Percentiles rank a stretch among this genome's conserved stretches.
Evolutionary conservation across 35 echinoderm and acorn worm genomes (phyloP).

Genomic region (Chiridota heheva): DNA sequence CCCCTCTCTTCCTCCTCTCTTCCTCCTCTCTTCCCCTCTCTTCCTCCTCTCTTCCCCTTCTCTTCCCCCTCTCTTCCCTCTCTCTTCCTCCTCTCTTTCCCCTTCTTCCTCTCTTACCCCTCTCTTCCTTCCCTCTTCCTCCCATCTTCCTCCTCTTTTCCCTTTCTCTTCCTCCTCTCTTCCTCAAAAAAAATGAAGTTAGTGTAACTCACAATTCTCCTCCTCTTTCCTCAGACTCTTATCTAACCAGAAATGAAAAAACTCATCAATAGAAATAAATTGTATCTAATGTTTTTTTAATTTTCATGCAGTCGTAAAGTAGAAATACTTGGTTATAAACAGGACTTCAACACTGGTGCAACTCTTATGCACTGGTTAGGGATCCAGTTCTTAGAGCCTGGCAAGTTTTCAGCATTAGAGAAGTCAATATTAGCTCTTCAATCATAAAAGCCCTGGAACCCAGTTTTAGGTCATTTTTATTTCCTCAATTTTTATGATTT

Average conservation of each 20-base stretch:
- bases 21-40: too few species aligned
- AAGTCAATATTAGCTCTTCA: constrained; percentile 53
- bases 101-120: constrained; percentile 2
- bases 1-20: too few species aligned
- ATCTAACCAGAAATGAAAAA: too few species aligned
- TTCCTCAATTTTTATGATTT: too few species aligned
- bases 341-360: constrained; percentile 66
- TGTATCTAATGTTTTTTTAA: neutral
- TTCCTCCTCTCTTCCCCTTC: too few species aligned
- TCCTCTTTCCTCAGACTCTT: too few species aligned
- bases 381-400: constrained; percentile 57
- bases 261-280: neutral
- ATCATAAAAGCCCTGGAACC: constrained; percentile 58
- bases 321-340: constrained; percentile 66
- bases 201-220: neutral
- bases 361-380: constrained; percentile 53
- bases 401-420: constrained; percentile 68
- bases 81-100: constrained; percentile 8
- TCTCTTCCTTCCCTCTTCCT: constrained; percentile 9
- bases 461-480: too few species aligned
- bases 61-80: too few species aligned
- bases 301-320: constrained; percentile 57
- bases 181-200: neutral
- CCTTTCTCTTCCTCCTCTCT: constrained; percentile 8
- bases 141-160: constrained; percentile 1